Conservation (phyloP, 2,113 vertebrate species). For the Centropus bengalensis region DNA sequence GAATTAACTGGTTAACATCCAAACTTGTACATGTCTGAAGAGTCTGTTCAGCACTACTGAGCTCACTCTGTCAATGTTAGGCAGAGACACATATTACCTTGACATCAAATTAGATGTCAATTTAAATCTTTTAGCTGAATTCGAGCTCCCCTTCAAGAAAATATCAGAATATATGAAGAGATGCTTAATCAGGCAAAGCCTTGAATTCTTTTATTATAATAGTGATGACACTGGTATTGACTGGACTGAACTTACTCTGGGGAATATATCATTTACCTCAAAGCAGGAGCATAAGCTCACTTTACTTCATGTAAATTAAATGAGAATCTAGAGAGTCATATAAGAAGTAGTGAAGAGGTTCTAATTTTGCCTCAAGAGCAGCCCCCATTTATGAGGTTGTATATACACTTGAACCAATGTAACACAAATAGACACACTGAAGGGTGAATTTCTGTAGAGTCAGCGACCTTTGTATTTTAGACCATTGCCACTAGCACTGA, state of each 20-base stretch:
- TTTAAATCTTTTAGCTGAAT: conserved; percentile 8
- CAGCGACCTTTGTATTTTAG: background rate
- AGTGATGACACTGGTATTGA: background rate
- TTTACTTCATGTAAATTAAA: background rate
- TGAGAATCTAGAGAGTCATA: background rate
- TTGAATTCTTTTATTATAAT: background rate
- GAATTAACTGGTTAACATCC: background rate
- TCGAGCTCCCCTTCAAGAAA: background rate
- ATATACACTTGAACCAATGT: background rate
- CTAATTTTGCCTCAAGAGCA: background rate
- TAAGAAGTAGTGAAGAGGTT: background rate
- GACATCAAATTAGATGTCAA: background rate
- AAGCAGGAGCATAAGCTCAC: background rate
- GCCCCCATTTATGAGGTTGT: background rate
- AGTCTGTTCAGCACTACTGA: background rate
- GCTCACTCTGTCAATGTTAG: background rate
- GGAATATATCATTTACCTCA: background rate
- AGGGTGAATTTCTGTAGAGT: background rate
- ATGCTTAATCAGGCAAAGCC: background rate
- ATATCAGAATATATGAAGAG: background rate
- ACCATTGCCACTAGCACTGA: background rate
- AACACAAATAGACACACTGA: background rate
- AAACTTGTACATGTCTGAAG: background rate
- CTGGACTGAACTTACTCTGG: background rate
- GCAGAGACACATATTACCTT: background rate